These are phyloP conservation scores for Rotaria magnacalcarata DNA, from an alignment of 2,888 invertebrate species.

Conservation along the genomic window DNA sequence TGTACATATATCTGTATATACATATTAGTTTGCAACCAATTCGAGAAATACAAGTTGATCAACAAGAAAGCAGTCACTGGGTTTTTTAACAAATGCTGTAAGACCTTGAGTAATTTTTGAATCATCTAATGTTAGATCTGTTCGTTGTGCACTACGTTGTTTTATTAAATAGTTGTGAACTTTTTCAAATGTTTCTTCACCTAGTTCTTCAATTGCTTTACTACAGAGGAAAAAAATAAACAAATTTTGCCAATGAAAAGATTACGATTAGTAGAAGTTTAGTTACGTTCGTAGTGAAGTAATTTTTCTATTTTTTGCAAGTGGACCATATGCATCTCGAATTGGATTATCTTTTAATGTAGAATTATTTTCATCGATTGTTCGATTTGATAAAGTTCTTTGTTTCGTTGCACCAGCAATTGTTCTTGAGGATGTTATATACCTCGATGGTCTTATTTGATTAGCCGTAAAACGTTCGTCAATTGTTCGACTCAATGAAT, in stretches of 20 bases:
- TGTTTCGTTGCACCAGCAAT: not conserved
- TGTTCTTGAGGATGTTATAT: conserved; percentile 2
- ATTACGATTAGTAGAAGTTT: not conserved
- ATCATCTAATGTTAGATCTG: conserved; percentile 51
- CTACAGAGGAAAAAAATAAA: conserved; percentile 25
- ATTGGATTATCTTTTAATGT: conserved; percentile 53
- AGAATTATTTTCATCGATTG: conserved; percentile 50
- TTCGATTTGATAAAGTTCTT: not conserved
- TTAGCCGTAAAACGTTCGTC: not conserved
- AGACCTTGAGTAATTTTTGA: conserved; percentile 55
- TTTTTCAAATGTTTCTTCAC: conserved; percentile 53
- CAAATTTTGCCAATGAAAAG: not conserved
- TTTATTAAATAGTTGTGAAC: conserved; percentile 55
- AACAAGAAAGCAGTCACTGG: conserved; percentile 57
- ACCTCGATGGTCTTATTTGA: not conserved
- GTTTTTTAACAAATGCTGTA: conserved; percentile 53
- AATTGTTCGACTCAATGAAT: conserved; percentile 41
- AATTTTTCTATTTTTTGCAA: conserved; percentile 54
- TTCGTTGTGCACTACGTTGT: conserved; percentile 50
- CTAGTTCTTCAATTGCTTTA: conserved; percentile 49
- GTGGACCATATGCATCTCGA: conserved; percentile 57
- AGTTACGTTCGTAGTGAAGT: conserved; percentile 55
- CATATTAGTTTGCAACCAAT: not conserved
- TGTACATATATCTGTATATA: not conserved
- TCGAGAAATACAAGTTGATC: conserved; percentile 58